Conservation (phyloP, 2,888 invertebrate species). For the Dicycla oo region DNA sequence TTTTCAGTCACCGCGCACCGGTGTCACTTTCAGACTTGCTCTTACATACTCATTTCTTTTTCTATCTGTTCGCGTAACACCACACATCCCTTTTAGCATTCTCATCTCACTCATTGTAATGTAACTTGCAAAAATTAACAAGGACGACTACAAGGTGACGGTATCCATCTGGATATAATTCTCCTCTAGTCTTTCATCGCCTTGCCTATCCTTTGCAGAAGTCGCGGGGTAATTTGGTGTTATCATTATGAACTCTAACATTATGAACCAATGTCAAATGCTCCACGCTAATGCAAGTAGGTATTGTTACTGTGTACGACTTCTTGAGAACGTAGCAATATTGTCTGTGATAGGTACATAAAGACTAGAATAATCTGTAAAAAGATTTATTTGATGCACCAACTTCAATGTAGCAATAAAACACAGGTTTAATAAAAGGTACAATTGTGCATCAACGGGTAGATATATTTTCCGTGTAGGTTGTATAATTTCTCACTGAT, state of each 20-base stretch:
- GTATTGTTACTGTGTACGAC: background rate
- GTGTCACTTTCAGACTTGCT: no score
- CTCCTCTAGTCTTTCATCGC: background rate
- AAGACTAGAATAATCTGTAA: background rate
- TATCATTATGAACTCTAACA: background rate
- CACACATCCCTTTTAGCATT: no score
- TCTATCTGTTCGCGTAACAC: no score
- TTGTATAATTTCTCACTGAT: constrained; percentile 4
- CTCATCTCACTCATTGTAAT: no score
- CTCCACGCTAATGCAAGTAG: background rate
- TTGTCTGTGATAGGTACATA: background rate
- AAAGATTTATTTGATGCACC: constrained; percentile 3
- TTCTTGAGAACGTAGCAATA: background rate
- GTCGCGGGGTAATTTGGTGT: background rate
- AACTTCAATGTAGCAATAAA: constrained; percentile 24
- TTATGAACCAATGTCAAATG: background rate
- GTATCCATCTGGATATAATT: no score
- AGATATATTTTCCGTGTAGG: constrained; percentile 19
- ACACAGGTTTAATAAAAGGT: constrained; percentile 3
- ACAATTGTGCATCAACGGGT: constrained; percentile 10
- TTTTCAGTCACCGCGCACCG: no score
- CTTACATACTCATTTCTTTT: no score
- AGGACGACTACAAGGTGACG: no score
- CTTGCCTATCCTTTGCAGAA: background rate
- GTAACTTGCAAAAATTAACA: no score